phyloP scores from a whole-genome alignment of 2,113 vertebrate species.

The Rhadina sibilatrix region DNA sequence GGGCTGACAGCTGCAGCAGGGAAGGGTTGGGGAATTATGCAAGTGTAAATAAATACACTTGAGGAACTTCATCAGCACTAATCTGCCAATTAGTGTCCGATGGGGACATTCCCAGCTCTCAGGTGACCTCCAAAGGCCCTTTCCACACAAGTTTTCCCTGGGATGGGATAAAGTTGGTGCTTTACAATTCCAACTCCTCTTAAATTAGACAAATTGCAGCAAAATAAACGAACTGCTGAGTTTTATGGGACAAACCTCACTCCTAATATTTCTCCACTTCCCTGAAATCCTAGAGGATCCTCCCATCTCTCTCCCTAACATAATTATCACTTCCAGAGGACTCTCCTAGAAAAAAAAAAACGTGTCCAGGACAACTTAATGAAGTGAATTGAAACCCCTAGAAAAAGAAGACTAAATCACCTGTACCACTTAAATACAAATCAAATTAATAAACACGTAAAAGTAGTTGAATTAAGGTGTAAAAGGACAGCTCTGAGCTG shows the following conservation, averaged over 20 bases:
- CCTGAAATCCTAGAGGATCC: background rate
- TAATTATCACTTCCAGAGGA: background rate
- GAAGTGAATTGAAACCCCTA: accelerated
- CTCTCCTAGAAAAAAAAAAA: background rate
- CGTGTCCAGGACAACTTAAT: accelerated
- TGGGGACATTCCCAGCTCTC: background rate
- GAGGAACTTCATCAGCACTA: background rate
- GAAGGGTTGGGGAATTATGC: background rate
- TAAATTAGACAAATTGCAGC: background rate
- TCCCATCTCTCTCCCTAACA: background rate
- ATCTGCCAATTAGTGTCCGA: background rate
- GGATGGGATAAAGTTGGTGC: background rate
- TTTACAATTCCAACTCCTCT: background rate
- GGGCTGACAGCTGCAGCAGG: background rate
- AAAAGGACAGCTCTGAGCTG: background rate
- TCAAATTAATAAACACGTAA: accelerated
- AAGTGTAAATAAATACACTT: background rate
- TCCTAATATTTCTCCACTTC: background rate
- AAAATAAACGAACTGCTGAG: background rate
- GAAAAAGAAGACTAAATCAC: background rate
- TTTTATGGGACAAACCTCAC: accelerated
- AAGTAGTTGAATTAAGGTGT: background rate
- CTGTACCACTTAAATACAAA: background rate
- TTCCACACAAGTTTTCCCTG: background rate
- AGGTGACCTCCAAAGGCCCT: background rate